Base-by-base conservation (phyloP, 2,797 vertebrate genomes). In the Enteromius argenteus region DNA sequence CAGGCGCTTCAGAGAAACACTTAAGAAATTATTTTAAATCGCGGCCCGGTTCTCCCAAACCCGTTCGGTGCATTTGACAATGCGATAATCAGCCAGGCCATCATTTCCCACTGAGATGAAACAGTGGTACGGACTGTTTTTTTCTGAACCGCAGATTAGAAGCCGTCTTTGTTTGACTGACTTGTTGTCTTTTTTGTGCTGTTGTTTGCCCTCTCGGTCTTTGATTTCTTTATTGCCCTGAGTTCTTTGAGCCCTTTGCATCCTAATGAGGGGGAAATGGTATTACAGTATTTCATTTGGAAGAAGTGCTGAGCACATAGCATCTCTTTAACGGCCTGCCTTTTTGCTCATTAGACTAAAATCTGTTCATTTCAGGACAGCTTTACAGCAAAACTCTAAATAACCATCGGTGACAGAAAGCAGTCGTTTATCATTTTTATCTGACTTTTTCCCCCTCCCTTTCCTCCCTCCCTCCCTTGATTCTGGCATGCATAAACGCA, bases 311-410 rank as follows among this genome's bases (percentile, higher is more conserved):
- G 94, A 95, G 94, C 93, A 93, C 93, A 94, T 94, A 92, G 91
- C 94, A 85, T 84, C 93, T 92, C 93, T 94, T 93, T 95, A 94
- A 94, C 93, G 91, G 92, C 93, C 93, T 93, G 93, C 93, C 94
- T 94, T 94, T 95, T 93, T 94, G 93, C 94, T 95, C 95, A 95
- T 95, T 95, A 95, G 94, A 95, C 93, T 95, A 95, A 95, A 95
- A 95, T 96, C 93, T 94, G 94, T 95, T 94, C 93, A 91, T 95
- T 95, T 94, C 93, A 88, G 92, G 94, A 95, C 94, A 94, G 94
- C 93, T 95, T 96, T 95, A 95, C 92, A 90, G 94, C 91, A 82
- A 86, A 93, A 93, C 93, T 91, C 94, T 95, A 94, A 95, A 95
- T 96, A 95, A 95, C 93, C 91, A 91, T 91, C 92, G 92, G 91